These are phyloP conservation scores for Athalia cordata DNA, from an alignment of 2,888 invertebrate genomes.

Conservation along the genomic window DNA sequence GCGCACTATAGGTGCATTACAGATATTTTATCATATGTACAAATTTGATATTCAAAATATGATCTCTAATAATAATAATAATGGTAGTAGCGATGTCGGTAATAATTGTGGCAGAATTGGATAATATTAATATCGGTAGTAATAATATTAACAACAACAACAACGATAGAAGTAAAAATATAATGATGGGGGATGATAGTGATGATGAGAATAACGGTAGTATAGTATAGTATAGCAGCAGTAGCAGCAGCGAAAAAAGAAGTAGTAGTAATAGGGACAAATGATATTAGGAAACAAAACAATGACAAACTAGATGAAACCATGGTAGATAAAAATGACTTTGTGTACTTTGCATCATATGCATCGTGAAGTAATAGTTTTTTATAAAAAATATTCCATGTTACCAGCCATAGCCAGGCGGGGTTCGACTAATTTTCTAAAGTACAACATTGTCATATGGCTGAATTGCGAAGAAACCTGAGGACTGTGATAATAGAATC, in stretches of 20 bases:
- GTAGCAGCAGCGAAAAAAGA: no score
- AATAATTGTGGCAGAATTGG: background rate
- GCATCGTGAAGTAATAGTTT: constrained; percentile 36
- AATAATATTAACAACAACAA: constrained; percentile 28
- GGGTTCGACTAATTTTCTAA: constrained; percentile 45
- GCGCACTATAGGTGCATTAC: constrained; percentile 24
- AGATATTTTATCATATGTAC: constrained; percentile 58
- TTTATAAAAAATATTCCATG: constrained; percentile 63
- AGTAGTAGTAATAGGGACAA: no score
- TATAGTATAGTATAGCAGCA: no score
- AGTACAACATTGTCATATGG: constrained; percentile 46
- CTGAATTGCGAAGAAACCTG: constrained; percentile 1
- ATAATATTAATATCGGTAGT: background rate
- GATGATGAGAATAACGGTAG: no score
- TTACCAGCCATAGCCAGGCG: constrained; percentile 33
- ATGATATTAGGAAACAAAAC: no score
- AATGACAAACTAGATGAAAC: background rate
- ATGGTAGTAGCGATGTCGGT: constrained; percentile 2
- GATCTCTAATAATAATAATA: constrained; percentile 47
- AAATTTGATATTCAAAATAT: constrained; percentile 67
- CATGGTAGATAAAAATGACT: constrained; percentile 20
- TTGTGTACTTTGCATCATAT: constrained; percentile 8
- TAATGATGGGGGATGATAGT: constrained; percentile 35
- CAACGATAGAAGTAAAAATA: constrained; percentile 30
- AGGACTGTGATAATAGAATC: constrained; percentile 6